These are phyloP conservation scores for Nesoenas mayeri DNA, from an alignment of 2,113 vertebrate genomes.

Conservation along the genomic window DNA sequence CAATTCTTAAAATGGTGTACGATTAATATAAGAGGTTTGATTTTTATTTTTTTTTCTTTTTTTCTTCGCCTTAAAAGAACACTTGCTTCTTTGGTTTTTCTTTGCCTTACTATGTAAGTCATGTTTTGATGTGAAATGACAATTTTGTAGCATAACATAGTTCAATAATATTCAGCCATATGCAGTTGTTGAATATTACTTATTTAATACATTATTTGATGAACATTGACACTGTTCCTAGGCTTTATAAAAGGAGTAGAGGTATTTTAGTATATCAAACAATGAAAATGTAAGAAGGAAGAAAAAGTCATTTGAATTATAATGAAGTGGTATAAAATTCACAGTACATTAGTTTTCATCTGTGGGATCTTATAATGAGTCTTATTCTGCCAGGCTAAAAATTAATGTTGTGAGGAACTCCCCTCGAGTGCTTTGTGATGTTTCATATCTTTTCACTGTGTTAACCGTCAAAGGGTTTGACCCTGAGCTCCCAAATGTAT, in stretches of 20 bases:
- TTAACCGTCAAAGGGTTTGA: conserved; percentile 34
- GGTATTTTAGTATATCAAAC: conserved; percentile 48
- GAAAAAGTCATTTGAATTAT: conserved; percentile 71
- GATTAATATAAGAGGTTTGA: background rate
- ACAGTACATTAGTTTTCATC: conserved; percentile 76
- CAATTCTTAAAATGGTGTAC: background rate
- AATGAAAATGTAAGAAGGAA: conserved; percentile 61
- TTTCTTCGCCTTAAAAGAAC: background rate
- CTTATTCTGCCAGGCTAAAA: conserved; percentile 72
- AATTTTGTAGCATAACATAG: background rate
- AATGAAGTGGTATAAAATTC: conserved; percentile 75
- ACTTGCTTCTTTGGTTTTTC: background rate
- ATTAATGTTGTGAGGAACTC: conserved; percentile 74
- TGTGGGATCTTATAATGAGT: conserved; percentile 72
- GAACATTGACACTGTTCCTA: background rate
- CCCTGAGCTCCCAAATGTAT: conserved; percentile 8
- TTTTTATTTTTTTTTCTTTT: background rate
- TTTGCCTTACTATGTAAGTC: background rate
- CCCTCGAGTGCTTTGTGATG: conserved; percentile 62
- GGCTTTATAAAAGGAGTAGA: conserved; percentile 18
- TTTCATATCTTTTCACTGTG: conserved; percentile 57
- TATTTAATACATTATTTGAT: background rate
- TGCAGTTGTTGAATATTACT: background rate
- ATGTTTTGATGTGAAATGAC: background rate
- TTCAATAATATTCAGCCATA: background rate